These are phyloP conservation scores for Ramphastos sulfuratus DNA, from an alignment of 2,113 vertebrate species.

Conservation along the genomic window DNA sequence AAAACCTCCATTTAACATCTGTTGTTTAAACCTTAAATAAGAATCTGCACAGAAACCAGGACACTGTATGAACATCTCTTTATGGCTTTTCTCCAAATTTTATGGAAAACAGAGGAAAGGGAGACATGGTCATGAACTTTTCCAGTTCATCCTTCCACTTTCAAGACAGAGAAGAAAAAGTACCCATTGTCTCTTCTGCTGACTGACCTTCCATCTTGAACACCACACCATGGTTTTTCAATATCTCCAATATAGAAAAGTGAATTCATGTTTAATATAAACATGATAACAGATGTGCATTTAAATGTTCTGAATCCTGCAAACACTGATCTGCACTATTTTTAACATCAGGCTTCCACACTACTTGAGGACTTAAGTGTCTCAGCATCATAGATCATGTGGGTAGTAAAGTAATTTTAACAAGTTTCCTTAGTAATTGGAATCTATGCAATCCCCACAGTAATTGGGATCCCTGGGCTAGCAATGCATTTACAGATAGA, in stretches of 20 bases:
- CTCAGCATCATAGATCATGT: neutral
- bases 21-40: neutral
- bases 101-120: neutral
- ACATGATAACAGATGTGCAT: neutral
- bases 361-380: neutral
- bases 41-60: neutral
- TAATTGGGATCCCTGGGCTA: neutral
- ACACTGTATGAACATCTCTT: neutral
- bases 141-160: neutral
- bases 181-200: neutral
- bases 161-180: neutral
- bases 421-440: neutral
- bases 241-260: neutral
- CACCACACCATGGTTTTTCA: neutral
- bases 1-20: neutral
- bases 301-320: neutral
- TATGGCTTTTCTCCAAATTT: neutral
- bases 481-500: conserved; percentile 14
- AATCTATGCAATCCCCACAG: neutral
- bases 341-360: neutral
- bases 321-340: neutral
- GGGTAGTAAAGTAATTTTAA: conserved; percentile 9
- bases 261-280: neutral
- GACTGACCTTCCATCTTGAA: neutral
- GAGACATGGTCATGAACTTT: neutral